Conservation (phyloP, 2,888 invertebrate genomes). For the Drymonia ruficornis region DNA sequence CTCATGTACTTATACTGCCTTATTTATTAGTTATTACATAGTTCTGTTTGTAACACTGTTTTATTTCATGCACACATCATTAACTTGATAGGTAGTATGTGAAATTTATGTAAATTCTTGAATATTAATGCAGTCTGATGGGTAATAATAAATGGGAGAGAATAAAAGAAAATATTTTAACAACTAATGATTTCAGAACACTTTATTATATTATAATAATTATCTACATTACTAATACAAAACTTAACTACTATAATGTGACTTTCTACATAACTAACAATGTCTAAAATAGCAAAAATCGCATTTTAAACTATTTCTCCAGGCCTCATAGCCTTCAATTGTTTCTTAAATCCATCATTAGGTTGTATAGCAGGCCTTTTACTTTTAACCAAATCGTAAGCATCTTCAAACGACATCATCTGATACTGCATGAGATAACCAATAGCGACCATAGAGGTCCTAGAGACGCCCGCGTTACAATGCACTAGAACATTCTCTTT, state of each 20-base stretch:
- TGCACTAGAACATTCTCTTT: slow-evolving; percentile 90
- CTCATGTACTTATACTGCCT: slow-evolving; percentile 69
- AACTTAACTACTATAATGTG: too few species aligned
- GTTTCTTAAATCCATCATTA: slow-evolving; percentile 91
- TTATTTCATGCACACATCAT: slow-evolving; percentile 34
- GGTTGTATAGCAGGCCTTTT: slow-evolving; percentile 90
- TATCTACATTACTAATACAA: not conserved
- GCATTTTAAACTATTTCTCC: slow-evolving; percentile 41
- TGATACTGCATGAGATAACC: slow-evolving; percentile 90
- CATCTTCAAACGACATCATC: slow-evolving; percentile 85
- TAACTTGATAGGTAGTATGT: not conserved
- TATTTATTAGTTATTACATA: slow-evolving; percentile 71
- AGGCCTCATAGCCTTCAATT: slow-evolving; percentile 78
- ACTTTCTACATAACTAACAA: not conserved
- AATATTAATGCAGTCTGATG: too few species aligned
- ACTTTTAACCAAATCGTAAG: slow-evolving; percentile 87
- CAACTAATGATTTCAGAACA: too few species aligned
- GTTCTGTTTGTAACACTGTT: slow-evolving; percentile 59
- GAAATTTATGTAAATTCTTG: too few species aligned
- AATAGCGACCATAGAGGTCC: slow-evolving; percentile 92
- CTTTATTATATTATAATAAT: not conserved
- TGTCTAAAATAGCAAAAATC: not conserved
- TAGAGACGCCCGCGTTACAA: slow-evolving; percentile 96
- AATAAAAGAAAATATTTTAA: too few species aligned
- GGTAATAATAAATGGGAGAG: too few species aligned